Evolutionary conservation across 2,113 vertebrate genomes (phyloP).

Genomic region (Dendropsophus ebraccatus): DNA sequence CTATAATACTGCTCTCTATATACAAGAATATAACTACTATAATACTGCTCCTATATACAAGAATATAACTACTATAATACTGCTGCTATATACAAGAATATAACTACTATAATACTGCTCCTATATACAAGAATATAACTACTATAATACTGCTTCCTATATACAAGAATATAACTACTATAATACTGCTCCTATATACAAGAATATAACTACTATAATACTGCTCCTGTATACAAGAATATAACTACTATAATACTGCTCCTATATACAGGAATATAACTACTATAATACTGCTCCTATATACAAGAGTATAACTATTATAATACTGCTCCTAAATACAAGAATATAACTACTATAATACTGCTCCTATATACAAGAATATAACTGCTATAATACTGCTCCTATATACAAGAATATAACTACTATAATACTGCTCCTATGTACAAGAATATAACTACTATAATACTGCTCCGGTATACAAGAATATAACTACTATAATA

Average conservation of each 20-base stretch:
- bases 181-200: neutral
- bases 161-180: conserved; percentile 8
- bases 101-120: neutral
- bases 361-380: neutral
- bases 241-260: neutral
- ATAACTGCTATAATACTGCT: neutral
- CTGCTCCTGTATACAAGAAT: neutral
- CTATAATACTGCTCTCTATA: neutral
- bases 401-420: conserved; percentile 2
- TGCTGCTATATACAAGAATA: conserved; percentile 1
- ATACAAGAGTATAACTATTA: no score
- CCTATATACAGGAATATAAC: neutral
- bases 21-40: no score
- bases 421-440: conserved; percentile 12
- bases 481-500: no score
- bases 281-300: conserved; percentile 12
- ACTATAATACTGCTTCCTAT: conserved; percentile 4
- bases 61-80: neutral
- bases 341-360: conserved; percentile 16
- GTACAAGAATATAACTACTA: conserved; percentile 14
- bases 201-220: no score
- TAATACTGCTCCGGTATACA: neutral
- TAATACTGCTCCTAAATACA: neutral
- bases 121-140: conserved; percentile 2
- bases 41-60: no score